These are phyloP conservation scores for Channallabes apus DNA, from an alignment of 2,797 vertebrate genomes.

Conservation along the genomic window DNA sequence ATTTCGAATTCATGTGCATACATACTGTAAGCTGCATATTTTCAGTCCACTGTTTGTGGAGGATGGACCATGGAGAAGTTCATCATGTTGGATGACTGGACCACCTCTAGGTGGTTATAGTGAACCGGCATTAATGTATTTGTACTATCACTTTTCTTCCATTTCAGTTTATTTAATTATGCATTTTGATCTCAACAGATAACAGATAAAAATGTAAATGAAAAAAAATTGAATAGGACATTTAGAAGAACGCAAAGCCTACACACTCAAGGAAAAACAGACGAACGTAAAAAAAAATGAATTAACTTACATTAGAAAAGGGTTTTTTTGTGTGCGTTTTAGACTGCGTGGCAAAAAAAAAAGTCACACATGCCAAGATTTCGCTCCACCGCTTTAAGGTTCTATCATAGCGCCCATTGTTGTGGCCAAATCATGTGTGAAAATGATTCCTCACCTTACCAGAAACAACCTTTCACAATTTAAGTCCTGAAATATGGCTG, in stretches of 20 bases:
- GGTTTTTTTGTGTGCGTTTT: not conserved
- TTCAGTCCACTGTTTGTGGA: not conserved
- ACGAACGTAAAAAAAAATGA: not conserved
- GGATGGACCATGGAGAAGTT: not conserved
- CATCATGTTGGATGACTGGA: not conserved
- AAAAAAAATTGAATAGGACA: not conserved
- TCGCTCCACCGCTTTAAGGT: no score
- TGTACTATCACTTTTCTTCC: not conserved
- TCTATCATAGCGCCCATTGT: no score
- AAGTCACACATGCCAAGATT: no score
- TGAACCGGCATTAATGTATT: no score
- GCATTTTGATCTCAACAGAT: not conserved
- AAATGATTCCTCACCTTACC: no score
- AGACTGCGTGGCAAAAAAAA: no score
- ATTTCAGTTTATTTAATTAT: not conserved
- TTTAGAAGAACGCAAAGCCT: not conserved
- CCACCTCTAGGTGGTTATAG: not conserved
- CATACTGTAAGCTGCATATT: not conserved
- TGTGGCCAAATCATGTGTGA: no score
- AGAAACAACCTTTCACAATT: no score
- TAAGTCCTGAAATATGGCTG: no score
- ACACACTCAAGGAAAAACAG: not conserved
- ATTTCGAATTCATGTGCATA: not conserved
- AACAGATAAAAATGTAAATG: not conserved
- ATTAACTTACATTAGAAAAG: not conserved